phyloP scores from a whole-genome alignment of 2,113 vertebrate genomes.

The Grallaria varia region DNA sequence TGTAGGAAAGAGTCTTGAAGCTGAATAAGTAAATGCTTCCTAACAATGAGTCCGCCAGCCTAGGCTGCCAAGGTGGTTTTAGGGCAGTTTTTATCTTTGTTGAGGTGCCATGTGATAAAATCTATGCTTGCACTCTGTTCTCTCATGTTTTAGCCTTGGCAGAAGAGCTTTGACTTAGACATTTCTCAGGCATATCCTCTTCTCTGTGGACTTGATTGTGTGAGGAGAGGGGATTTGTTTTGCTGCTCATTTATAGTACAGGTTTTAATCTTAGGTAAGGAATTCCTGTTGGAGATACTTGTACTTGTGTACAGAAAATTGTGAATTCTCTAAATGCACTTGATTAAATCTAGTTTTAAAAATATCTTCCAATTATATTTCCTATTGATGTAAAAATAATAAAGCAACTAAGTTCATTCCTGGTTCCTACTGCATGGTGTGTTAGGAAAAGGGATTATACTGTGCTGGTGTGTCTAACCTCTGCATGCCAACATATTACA shows the following conservation, averaged over 20 bases:
- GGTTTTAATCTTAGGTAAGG: background rate
- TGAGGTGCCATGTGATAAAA: background rate
- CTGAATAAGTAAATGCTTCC: background rate
- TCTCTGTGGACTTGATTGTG: background rate
- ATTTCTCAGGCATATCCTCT: background rate
- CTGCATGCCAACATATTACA: fast-evolving
- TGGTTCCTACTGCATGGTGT: background rate
- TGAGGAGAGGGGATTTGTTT: background rate
- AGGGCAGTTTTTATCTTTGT: background rate
- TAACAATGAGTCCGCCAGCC: background rate
- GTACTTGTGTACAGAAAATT: background rate
- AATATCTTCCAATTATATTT: background rate
- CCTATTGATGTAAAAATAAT: constrained; percentile 29
- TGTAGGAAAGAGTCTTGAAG: background rate
- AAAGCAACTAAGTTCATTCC: background rate
- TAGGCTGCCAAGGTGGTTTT: background rate
- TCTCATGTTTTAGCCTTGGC: background rate
- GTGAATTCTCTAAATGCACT: background rate
- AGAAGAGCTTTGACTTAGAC: background rate
- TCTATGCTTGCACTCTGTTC: background rate
- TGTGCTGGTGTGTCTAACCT: background rate
- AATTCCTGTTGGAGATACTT: background rate
- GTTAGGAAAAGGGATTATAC: background rate
- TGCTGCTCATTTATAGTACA: background rate
- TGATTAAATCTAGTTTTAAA: constrained; percentile 21